Base-by-base conservation (phyloP, 2,888 invertebrate genomes). In the Drosophila recens region DNA sequence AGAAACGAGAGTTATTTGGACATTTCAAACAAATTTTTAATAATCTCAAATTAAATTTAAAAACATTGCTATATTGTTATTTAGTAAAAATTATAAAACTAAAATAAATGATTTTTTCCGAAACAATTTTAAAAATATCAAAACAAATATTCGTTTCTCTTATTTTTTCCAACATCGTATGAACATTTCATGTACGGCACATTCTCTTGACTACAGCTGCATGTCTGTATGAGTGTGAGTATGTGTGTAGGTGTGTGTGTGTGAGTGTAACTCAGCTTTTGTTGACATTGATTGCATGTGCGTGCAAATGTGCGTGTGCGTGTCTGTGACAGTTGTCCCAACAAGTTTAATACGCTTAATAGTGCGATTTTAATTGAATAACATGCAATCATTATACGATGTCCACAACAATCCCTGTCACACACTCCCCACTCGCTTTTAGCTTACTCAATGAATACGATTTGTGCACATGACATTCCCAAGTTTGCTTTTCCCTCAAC, bases 291-390 rank as follows among this genome's bases (percentile, higher is more conserved):
- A 79, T 72, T 79, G 68, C 61, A 57, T 46, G 20, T 52, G 38
- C 56, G 49, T 36, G 43, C 66, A 27, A 15, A n/a, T 66, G 58
- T 34, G 30, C 59, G 36, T 51, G 49, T 71, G 86, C 81, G 80
- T 88, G 87, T 65, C 53, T 34, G 63, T 88, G 88, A 86, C 88
- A 86, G 86, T 83, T 84, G 72, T 75, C 69, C 72, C 73, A 75
- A 75, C 71, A 69, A 82, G 82, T 73, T 79, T 84, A 87, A 86
- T 87, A 64, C 77, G 74, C 67, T 61, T 74, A 75, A 77, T 77
- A 80, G 87, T 84, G 87, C 72, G 89, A 84, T 82, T 88, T 88
- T 88, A 88, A 88, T 88, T 88, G 88, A 89, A 88, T 88, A 85
- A 89, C 80, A 85, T 87, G 76, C 77, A 81, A 62, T 71, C 67